phyloP scores from a whole-genome alignment of 2,113 vertebrate genomes.

The Dromaius novaehollandiae region DNA sequence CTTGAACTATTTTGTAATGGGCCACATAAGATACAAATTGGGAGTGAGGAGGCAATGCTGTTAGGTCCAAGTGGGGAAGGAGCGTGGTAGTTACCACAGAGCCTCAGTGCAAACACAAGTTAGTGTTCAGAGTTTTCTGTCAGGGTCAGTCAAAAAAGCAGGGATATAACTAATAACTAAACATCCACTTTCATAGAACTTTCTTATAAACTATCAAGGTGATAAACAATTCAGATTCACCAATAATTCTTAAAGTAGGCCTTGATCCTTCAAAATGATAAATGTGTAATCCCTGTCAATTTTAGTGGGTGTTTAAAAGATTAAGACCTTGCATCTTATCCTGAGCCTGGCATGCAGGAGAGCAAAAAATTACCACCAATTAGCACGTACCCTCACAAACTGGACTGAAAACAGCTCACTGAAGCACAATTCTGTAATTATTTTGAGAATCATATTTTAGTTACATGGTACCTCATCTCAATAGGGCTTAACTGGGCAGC shows the following conservation, averaged over 20 bases:
- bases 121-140: too few species aligned
- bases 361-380: neutral
- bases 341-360: neutral
- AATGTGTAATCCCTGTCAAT: neutral
- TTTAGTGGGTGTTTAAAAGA: neutral
- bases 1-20: neutral
- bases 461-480: neutral
- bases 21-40: neutral
- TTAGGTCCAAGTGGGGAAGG: neutral
- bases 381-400: fast-evolving
- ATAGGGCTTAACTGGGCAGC: neutral
- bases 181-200: neutral
- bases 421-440: neutral
- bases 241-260: neutral
- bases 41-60: neutral
- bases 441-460: neutral
- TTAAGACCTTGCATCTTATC: neutral
- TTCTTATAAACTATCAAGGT: neutral
- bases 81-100: neutral
- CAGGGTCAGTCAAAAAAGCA: neutral
- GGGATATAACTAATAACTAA: neutral
- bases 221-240: neutral
- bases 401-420: neutral
- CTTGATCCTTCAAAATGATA: neutral
- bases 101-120: fast-evolving